Evolutionary conservation across 2,888 invertebrate genomes (phyloP), one percentile per base, ranked within the genome.

Genomic region (Catocala fraxini): DNA sequence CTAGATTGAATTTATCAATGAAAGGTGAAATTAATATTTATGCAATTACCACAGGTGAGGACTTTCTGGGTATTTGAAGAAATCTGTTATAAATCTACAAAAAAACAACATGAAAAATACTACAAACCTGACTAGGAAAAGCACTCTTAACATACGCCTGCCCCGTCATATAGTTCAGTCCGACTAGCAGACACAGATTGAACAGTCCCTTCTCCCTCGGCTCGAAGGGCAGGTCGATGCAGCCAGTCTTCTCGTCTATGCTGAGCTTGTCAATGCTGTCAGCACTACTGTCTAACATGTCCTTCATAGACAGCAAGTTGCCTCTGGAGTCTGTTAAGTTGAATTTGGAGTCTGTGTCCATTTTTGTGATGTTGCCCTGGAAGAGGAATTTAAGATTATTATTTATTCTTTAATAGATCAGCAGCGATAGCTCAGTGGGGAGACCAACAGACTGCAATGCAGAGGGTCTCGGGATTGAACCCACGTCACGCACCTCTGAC

Each of bases 121-220:
- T 33, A 90, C 94, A 94, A 80, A 96, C 97, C 90, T 96, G 94
- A 68, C 89, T 88, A 5, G 97, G 97, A 89, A 95, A 97, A 71
- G 96, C 96, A 71, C 95, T 96, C 82, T 97, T 97, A 59, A 97
- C 95, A 82, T 96, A 96, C 3, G 97, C 96, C 80, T 95, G 92
- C 51, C 95, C 95, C 0, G 94, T 95, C 89, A 95, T 95, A 76
- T 95, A 93, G 74, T 96, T 96, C 68, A 96, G 88, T 0, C 96
- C 97, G 35, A 97, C 96, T 61, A 97, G 88, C 10, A 97, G 79
- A 69, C 97, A 96, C 43, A 96, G 95, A 79, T 96, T 96, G 76
- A 97, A 97, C 53, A 97, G 77, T 6, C 95, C 90, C 12, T 83
- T 84, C 11, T 92, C 91, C 5, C 90, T 73, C 0, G 90, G 87